Percentiles rank a stretch among this genome's conserved stretches.
Evolutionary conservation across 2,888 invertebrate genomes (phyloP).

Genomic region (Phasia obesa): DNA sequence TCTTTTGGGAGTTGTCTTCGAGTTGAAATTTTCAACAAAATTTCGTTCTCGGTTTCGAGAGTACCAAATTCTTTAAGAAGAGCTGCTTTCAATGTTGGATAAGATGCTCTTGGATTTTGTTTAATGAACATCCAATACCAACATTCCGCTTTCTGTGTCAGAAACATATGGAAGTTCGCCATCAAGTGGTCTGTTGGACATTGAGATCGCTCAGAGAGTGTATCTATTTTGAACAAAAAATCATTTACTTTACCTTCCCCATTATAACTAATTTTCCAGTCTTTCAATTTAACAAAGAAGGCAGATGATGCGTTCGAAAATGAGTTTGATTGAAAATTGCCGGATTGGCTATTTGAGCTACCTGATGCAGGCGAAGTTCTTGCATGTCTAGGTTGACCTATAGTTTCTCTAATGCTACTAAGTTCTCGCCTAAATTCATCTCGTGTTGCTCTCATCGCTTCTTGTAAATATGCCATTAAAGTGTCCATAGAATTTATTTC

Average conservation of each 20-base stretch:
- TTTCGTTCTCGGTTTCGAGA: conserved; percentile 33
- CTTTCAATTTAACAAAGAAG: background rate
- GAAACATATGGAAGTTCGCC: no score
- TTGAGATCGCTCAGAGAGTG: conserved; percentile 1
- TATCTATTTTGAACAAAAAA: background rate
- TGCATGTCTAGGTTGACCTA: background rate
- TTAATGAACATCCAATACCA: conserved; percentile 44
- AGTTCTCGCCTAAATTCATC: conserved; percentile 6
- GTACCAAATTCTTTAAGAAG: conserved; percentile 8
- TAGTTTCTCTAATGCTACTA: background rate
- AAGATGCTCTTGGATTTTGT: conserved; percentile 20
- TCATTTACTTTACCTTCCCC: background rate
- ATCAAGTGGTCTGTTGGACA: background rate
- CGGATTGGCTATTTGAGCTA: background rate
- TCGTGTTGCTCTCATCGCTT: background rate
- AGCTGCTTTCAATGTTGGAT: background rate
- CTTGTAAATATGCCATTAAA: background rate
- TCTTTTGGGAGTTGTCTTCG: conserved; percentile 1
- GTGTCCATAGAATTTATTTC: background rate
- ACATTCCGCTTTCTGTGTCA: conserved; percentile 21
- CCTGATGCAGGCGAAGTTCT: background rate
- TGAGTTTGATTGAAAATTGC: background rate
- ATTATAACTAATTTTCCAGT: conserved; percentile 9
- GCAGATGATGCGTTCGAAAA: background rate
- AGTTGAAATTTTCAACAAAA: conserved; percentile 19